Percentiles rank a stretch among this genome's conserved stretches.
phyloP scores from a whole-genome alignment of 2,888 invertebrate species.

The Rhagonycha lutea region DNA sequence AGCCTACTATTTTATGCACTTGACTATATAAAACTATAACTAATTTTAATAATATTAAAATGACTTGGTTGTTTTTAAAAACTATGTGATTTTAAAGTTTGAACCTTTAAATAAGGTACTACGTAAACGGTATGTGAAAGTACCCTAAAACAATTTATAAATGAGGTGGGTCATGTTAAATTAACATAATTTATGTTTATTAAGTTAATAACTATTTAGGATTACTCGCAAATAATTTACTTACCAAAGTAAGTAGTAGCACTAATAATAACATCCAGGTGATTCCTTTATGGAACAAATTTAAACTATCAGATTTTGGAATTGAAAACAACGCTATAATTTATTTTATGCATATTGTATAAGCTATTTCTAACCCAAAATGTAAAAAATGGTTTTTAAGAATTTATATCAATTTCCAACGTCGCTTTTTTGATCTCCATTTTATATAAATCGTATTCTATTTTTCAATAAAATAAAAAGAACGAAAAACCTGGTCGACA shows the following conservation, averaged over 20 bases:
- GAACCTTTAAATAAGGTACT: background rate
- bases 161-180: background rate
- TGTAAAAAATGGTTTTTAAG: background rate
- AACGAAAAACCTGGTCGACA: background rate
- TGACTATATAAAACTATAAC: background rate
- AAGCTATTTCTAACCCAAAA: background rate
- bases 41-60: background rate
- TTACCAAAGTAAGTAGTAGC: background rate
- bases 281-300: background rate
- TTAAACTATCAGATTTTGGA: background rate
- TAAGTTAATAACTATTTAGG: background rate
- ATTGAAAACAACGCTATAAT: background rate
- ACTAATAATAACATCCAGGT: background rate
- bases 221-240: background rate
- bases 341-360: background rate
- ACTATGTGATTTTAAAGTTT: background rate
- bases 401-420: background rate
- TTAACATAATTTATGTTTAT: background rate
- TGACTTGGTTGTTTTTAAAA: background rate
- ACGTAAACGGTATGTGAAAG: conserved; percentile 1
- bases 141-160: conserved; percentile 4
- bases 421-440: background rate
- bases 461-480: background rate
- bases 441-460: background rate
- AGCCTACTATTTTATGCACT: background rate